Percentiles rank a stretch among this genome's conserved stretches.
These are phyloP conservation scores for Watsonalla cultraria DNA, from an alignment of 2,888 invertebrate species.

Conservation along the genomic window DNA sequence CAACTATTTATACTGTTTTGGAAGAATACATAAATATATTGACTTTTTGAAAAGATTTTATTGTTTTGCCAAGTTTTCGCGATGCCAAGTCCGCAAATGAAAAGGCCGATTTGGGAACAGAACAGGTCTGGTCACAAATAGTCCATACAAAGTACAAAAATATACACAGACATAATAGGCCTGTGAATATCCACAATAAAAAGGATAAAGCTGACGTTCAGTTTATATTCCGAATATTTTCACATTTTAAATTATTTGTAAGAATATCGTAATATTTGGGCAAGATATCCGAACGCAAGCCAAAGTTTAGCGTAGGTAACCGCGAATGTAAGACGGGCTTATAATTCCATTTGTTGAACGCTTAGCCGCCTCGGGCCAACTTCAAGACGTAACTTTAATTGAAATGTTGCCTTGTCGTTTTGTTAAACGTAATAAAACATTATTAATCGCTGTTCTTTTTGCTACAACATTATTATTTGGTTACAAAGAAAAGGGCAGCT, in stretches of 20 bases:
- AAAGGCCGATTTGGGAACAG: no score
- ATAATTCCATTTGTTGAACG: conserved; percentile 50
- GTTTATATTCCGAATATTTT: no score
- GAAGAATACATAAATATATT: no score
- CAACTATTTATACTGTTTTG: no score
- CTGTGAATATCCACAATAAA: no score
- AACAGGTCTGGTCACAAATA: no score
- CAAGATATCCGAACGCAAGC: conserved; percentile 23
- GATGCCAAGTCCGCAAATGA: no score
- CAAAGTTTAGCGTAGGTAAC: conserved; percentile 29
- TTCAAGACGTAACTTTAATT: conserved; percentile 40
- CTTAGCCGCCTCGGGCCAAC: conserved; percentile 23
- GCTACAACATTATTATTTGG: background rate
- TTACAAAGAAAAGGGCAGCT: background rate
- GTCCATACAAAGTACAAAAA: no score
- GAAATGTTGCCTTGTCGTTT: conserved; percentile 35
- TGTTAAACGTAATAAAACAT: conserved; percentile 17
- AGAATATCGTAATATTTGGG: background rate
- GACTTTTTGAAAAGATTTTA: no score
- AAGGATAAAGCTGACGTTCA: no score
- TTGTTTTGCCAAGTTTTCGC: no score
- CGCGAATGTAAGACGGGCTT: conserved; percentile 42
- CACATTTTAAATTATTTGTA: background rate
- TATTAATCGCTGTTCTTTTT: background rate
- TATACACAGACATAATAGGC: no score